Base-by-base conservation (phyloP, 2,797 vertebrate genomes). In the Myotis daubentonii region DNA sequence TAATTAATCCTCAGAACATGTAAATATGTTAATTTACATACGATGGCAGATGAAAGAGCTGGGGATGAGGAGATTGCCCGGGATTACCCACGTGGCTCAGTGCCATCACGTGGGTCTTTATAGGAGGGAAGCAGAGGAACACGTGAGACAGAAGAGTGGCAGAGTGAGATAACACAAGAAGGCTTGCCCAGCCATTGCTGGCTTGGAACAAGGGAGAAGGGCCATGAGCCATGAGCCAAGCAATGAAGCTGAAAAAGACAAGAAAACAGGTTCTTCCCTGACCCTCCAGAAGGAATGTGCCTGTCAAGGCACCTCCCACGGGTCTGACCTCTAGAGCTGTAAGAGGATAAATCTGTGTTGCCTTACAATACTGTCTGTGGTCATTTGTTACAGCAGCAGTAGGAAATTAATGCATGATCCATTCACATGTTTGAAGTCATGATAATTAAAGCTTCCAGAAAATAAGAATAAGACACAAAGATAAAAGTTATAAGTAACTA, bases 391-490 rank as follows among this genome's bases (percentile, higher is more conserved):
- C 20, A 84, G 68, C 2, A 84, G 23, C 15, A 70, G 51, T 22
- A 79, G 33, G 10, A 88, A 82, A 72, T 20, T 65, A 93, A 68
- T 2, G 65, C 4, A n/a, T 15, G 16, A 44, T 87, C 20, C 1
- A 49, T 74, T 84, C 38, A 68, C 82, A 81, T 70, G 92, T 41
- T 90, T 62, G 80, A 85, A 90, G 36, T 22, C 38, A 76, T 30
- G 36, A 6, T 75, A 94, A 38, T 16, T 49, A 94, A 75, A 57
- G 3, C 44, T 93, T 90, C 23, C 33, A 79, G 81, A 89, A 93
- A 93, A 60, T 53, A 94, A 92, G 25, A 91, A 85, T 81, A n/a
- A 91, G 33, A 76, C 13, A 5, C 51, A 85, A 62, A 79, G 4
- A 71, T 57, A 33, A 92, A 47, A 62, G 19, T 53, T 66, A 25